A percentile compares a stretch with the other conserved stretches of the same genome.
Conservation (phyloP, 2,797 vertebrate species). For the Epinephelus coioides region DNA sequence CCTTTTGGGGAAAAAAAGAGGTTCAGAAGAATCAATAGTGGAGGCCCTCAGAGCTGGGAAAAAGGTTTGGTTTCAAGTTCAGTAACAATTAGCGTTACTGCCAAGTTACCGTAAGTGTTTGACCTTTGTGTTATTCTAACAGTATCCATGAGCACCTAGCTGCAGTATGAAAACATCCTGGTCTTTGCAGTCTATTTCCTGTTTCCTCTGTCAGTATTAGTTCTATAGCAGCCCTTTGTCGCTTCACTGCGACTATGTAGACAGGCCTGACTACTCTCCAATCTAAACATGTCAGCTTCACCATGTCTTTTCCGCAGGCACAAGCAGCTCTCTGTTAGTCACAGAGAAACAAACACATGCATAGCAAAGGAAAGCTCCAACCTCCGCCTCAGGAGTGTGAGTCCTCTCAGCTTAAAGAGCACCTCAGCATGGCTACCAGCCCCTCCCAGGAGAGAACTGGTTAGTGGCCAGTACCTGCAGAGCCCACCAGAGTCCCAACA, state of each 20-base stretch:
- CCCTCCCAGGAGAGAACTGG: conserved; percentile 53
- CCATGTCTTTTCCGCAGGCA: conserved; percentile 70
- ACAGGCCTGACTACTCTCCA: conserved; percentile 75
- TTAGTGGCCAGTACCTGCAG: conserved; percentile 64
- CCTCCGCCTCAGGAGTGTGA: conserved; percentile 50
- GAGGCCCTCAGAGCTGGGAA: conserved; percentile 23
- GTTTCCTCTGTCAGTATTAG: conserved; percentile 68
- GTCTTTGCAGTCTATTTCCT: conserved; percentile 58
- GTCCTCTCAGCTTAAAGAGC: conserved; percentile 68
- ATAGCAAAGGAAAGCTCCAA: conserved; percentile 65
- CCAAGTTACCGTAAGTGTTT: conserved; percentile 54
- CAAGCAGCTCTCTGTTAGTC: conserved; percentile 75
- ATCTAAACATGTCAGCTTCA: conserved; percentile 77
- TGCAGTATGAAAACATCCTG: conserved; percentile 71
- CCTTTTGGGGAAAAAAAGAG: not conserved
- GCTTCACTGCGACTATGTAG: conserved; percentile 59
- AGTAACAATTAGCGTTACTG: conserved; percentile 50
- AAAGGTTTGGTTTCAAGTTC: conserved; percentile 38
- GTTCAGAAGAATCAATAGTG: conserved; percentile 8
- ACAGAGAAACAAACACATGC: conserved; percentile 72
- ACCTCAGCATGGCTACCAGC: conserved; percentile 56
- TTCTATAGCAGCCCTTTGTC: conserved; percentile 60
- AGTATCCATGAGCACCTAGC: conserved; percentile 61
- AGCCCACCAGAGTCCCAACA: conserved; percentile 53
- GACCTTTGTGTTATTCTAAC: conserved; percentile 60